Evolutionary conservation across 2,888 invertebrate genomes (phyloP).

Genomic region (Trissolcus brochymenae): DNA sequence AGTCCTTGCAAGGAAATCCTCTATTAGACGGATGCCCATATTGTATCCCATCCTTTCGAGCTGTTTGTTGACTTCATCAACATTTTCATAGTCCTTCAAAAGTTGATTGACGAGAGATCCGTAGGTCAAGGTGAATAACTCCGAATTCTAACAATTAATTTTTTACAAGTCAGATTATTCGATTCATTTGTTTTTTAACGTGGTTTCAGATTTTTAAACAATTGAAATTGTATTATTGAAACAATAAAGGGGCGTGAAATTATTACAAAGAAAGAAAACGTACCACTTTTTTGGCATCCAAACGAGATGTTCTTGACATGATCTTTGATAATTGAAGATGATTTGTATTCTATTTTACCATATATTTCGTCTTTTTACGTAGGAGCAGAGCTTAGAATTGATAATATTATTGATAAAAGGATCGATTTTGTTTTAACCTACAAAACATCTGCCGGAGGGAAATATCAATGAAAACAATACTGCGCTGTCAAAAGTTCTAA

Average conservation of each 20-base stretch:
- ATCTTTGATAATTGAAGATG: conserved; percentile 18
- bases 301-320: conserved; percentile 46
- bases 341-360: no score
- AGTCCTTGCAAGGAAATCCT: conserved; percentile 96
- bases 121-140: conserved; percentile 97
- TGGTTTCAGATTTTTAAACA: no score
- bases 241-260: not conserved
- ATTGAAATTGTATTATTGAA: not conserved
- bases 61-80: conserved; percentile 98
- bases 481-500: no score
- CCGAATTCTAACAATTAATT: conserved; percentile 87
- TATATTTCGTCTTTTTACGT: no score
- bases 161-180: no score
- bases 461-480: no score
- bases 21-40: conserved; percentile 97
- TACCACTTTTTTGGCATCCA: conserved; percentile 50
- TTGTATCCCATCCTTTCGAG: conserved; percentile 97
- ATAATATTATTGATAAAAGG: no score
- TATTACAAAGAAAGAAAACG: conserved; percentile 1
- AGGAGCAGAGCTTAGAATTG: no score
- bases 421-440: no score
- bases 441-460: no score
- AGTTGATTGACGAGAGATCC: conserved; percentile 98
- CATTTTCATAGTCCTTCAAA: conserved; percentile 96
- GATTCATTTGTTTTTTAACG: no score